Evolutionary conservation across 2,888 invertebrate species (phyloP), one percentile per base, ranked within the genome.

Genomic region (Campaea margaritaria): DNA sequence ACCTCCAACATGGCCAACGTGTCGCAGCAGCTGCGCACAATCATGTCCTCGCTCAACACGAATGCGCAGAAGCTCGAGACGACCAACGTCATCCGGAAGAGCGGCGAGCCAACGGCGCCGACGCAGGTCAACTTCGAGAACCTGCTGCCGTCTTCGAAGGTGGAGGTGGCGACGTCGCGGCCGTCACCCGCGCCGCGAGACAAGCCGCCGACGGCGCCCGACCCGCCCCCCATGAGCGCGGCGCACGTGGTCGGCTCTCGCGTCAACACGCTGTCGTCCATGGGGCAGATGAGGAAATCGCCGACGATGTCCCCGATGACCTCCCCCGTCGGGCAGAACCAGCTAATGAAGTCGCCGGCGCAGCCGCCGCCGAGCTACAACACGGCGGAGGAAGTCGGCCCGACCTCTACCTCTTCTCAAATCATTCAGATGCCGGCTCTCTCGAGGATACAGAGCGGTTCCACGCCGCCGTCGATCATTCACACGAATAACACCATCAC

Each of bases 1-100:
- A 95, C 95, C 12, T 94, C 95, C 0, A 95, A 95, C 73, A 95
- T 96, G 86, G 95, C 94, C 0, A 96, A 95, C 74, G 95, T 94
- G 0, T 95, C 95, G 0, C 95, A 95, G 78, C 96, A 95, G 73
- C 76, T 95, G 45, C 87, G 95, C 36, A 94, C 94, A 5, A 91
- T 96, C 47, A 89, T 96, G 81, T 95, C 96, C 0, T 95, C 95
- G 0, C 77, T 95, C 31, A 94, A 94, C 62, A 76, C 83, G 8
- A 86, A 80, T 48, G 68, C 94, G 0, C 93, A 94, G 36, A 93
- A 94, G 65, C 86, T 86, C 2, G 89, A 93, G 36, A 78, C 89
- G 43, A 89, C 93, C 67, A 85, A 88, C 13, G 87, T 93, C 1
- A 86, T 93, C 45, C 93, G 94, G 55, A 93, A 93, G 51, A 82